A percentile compares a stretch with the other conserved stretches of the same genome.
Conservation (phyloP, 2,888 invertebrate genomes). For the Trisateles emortualis region DNA sequence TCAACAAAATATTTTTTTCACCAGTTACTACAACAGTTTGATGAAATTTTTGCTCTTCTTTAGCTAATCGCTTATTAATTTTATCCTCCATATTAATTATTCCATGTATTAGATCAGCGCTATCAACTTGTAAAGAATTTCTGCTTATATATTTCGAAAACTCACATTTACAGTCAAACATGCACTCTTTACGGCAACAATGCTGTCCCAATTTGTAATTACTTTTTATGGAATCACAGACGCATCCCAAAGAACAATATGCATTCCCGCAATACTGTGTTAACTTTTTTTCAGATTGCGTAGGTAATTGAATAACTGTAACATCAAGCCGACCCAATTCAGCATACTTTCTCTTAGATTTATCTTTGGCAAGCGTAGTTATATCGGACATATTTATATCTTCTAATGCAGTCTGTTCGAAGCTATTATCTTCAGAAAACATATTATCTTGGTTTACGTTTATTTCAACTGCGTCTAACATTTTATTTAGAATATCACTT, state of each 20-base stretch:
- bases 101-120: conserved; percentile 62
- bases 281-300: conserved; percentile 42
- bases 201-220: conserved; percentile 82
- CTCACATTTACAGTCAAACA: conserved; percentile 84
- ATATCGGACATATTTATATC: conserved; percentile 40
- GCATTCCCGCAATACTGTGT: conserved; percentile 77
- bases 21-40: conserved; percentile 90
- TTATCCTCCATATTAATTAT: conserved; percentile 79
- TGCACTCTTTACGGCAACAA: conserved; percentile 88
- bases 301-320: conserved; percentile 87
- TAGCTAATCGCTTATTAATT: conserved; percentile 86
- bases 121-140: conserved; percentile 55
- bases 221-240: conserved; percentile 88
- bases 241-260: conserved; percentile 88
- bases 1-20: conserved; percentile 89
- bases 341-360: conserved; percentile 66
- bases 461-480: conserved; percentile 88
- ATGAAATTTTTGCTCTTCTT: conserved; percentile 90
- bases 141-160: conserved; percentile 63
- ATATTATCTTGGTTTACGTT: conserved; percentile 86
- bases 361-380: conserved; percentile 59
- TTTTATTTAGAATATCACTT: conserved; percentile 79
- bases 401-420: conserved; percentile 58
- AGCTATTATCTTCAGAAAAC: conserved; percentile 62
- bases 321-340: conserved; percentile 89